A percentile compares a stretch with the other conserved stretches of the same genome.
Conservation (phyloP, 2,113 vertebrate genomes). For the Phocoena phocoena region DNA sequence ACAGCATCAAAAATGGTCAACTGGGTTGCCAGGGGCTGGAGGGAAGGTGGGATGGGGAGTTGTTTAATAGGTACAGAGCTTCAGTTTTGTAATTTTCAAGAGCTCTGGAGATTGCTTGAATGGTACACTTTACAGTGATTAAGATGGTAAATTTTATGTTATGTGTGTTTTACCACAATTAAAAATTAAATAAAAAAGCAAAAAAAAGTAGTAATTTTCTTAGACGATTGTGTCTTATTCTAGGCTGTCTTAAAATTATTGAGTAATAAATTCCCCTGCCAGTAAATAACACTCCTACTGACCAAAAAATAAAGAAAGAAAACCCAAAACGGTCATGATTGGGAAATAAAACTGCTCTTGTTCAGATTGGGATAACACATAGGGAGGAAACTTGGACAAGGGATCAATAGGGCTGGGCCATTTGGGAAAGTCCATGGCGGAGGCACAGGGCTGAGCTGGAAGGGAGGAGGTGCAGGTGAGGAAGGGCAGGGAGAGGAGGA, state of each 20-base stretch:
- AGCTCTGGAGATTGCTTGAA: neutral
- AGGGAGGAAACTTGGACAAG: rapidly evolving
- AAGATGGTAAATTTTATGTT: neutral
- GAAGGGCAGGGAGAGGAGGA: neutral
- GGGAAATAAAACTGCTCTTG: neutral
- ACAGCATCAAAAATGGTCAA: too few species aligned
- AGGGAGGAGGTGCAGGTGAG: rapidly evolving
- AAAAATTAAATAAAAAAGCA: neutral
- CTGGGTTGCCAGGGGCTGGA: neutral
- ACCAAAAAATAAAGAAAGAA: neutral
- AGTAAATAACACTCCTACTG: neutral
- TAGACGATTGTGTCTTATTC: neutral
- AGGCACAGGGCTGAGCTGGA: neutral
- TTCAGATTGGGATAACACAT: neutral
- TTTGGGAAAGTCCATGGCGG: neutral
- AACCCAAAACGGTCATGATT: rapidly evolving
- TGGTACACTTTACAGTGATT: neutral
- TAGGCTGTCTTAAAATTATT: neutral
- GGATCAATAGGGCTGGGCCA: rapidly evolving
- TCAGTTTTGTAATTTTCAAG: neutral
- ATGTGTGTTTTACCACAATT: neutral
- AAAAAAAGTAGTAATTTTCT: neutral
- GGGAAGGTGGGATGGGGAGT: rapidly evolving
- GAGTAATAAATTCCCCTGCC: neutral
- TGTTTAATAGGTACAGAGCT: rapidly evolving